Evolutionary conservation across 2,113 vertebrate genomes (phyloP).

Genomic region (Perognathus longimembris): DNA sequence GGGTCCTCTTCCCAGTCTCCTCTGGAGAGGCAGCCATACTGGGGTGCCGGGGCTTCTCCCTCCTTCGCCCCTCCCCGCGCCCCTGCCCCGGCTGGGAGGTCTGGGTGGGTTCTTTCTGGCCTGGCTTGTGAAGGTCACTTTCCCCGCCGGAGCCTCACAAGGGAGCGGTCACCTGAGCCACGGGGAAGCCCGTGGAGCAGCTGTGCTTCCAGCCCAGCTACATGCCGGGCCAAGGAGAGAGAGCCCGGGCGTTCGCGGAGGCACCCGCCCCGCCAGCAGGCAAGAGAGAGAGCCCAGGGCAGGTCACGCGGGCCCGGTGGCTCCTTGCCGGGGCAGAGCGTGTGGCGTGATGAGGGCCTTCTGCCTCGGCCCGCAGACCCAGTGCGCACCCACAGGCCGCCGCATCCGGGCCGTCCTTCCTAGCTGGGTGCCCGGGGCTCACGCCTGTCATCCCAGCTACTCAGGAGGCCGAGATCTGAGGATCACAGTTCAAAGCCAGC

Average conservation of each 20-base stretch:
- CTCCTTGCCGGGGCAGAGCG: neutral
- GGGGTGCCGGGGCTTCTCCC: too few relatives aligned
- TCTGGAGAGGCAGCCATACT: neutral
- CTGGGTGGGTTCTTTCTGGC: neutral
- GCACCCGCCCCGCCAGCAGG: neutral
- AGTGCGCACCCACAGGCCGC: neutral
- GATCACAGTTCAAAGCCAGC: too few relatives aligned
- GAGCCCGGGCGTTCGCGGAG: too few relatives aligned
- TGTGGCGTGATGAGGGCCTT: neutral
- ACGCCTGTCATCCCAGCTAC: too few relatives aligned
- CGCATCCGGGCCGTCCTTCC: too few relatives aligned
- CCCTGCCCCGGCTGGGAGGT: neutral
- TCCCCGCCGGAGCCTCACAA: neutral
- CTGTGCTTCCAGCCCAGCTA: neutral
- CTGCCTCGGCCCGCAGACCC: neutral
- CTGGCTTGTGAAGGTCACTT: too few relatives aligned
- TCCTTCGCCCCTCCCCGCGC: neutral
- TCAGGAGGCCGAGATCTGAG: too few relatives aligned
- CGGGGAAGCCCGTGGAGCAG: neutral
- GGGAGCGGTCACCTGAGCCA: neutral
- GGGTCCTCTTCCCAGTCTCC: neutral
- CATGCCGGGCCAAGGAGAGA: neutral
- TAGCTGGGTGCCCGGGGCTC: too few relatives aligned
- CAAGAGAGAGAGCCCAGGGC: neutral
- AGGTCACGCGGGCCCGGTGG: neutral